A percentile compares a stretch with the other conserved stretches of the same genome.
These are phyloP conservation scores for Caiman crocodilus DNA, from an alignment of 2,797 vertebrate species.

Conservation along the genomic window DNA sequence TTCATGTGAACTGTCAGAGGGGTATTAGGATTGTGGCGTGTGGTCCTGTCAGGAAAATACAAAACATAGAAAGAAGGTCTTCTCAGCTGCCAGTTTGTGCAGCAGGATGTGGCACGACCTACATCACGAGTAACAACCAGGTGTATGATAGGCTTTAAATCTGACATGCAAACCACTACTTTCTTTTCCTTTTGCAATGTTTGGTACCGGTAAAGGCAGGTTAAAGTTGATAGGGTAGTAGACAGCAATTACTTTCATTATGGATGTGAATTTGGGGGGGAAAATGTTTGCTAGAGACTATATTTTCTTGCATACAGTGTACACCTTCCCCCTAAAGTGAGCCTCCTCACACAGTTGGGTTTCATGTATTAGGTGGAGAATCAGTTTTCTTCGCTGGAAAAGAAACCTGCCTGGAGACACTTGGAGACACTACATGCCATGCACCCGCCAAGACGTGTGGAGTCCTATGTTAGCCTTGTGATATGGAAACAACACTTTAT, in stretches of 20 bases:
- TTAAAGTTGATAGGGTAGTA: not conserved
- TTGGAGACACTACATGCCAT: no score
- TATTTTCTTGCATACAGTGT: no score
- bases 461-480: no score
- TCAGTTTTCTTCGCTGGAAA: no score
- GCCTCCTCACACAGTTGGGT: no score
- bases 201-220: not conserved
- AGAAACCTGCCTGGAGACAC: no score
- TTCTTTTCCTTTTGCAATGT: not conserved
- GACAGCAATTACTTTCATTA: no score
- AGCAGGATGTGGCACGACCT: not conserved
- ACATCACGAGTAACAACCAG: not conserved
- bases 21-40: not conserved
- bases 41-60: not conserved
- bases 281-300: no score
- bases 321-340: no score
- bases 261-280: not conserved
- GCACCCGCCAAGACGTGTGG: no score
- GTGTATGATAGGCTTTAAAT: not conserved
- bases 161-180: not conserved
- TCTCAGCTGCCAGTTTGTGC: not conserved
- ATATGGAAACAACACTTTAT: no score
- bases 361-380: no score
- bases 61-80: not conserved
- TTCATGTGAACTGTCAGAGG: not conserved